Percentiles rank a stretch among this genome's conserved stretches.
These are phyloP conservation scores for Troilus luridus DNA, from an alignment of 2,888 invertebrate species.

Conservation along the genomic window DNA sequence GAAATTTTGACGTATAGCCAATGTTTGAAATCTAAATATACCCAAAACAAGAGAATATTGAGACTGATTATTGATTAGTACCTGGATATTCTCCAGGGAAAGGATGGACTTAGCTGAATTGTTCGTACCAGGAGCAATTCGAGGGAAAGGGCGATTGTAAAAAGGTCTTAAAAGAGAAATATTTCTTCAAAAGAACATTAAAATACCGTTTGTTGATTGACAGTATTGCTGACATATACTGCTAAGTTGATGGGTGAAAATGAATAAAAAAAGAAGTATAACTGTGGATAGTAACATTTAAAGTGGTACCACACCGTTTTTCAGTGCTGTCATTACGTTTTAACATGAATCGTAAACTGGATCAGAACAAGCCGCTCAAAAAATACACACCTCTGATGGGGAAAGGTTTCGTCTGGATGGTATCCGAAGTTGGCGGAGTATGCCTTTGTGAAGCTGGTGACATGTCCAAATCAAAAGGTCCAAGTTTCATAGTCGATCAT, in stretches of 20 bases:
- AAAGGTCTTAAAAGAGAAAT: background rate
- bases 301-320: background rate
- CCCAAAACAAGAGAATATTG: background rate
- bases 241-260: too few relatives aligned
- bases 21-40: conserved; percentile 24
- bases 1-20: conserved; percentile 9
- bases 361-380: background rate
- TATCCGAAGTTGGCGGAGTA: conserved; percentile 74
- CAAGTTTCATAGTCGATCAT: conserved; percentile 52
- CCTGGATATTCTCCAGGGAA: background rate
- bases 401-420: conserved; percentile 90
- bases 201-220: background rate
- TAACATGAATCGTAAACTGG: background rate
- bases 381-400: conserved; percentile 81
- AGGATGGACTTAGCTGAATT: background rate
- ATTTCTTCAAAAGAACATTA: background rate
- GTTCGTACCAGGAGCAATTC: background rate
- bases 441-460: conserved; percentile 78
- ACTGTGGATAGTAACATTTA: background rate
- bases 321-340: background rate
- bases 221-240: background rate
- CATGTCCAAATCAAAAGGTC: conserved; percentile 74
- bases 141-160: background rate
- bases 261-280: background rate
- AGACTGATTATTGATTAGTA: background rate